Conservation (phyloP, 2,113 vertebrate species). For the Gobius niger region DNA sequence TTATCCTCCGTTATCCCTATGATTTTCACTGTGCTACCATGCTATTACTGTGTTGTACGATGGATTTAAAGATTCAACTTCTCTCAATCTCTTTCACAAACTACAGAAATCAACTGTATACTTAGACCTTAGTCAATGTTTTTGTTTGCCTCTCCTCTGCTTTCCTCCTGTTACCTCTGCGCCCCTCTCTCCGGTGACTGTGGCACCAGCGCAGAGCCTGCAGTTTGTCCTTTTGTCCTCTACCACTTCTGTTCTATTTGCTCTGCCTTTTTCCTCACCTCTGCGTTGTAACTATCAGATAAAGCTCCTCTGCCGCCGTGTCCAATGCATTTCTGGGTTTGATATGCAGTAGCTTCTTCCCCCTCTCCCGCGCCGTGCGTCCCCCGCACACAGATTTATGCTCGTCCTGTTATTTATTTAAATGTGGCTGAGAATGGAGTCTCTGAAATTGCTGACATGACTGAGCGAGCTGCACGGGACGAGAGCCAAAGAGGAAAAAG, state of each 20-base stretch:
- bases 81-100: too few species aligned
- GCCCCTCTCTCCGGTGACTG: constrained; percentile 23
- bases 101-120: too few species aligned
- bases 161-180: constrained; percentile 3
- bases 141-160: neutral
- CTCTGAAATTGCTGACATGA: constrained; percentile 43
- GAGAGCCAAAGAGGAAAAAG: constrained; percentile 10
- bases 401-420: constrained; percentile 47
- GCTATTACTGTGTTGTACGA: too few species aligned
- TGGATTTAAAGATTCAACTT: too few species aligned
- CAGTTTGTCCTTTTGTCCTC: constrained; percentile 26
- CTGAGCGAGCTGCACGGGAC: constrained; percentile 1
- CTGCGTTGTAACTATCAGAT: constrained; percentile 6
- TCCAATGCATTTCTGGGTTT: neutral
- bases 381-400: constrained; percentile 33
- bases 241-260: neutral
- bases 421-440: constrained; percentile 36
- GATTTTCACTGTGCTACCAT: too few species aligned
- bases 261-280: constrained; percentile 4
- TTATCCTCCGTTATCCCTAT: too few species aligned
- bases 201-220: constrained; percentile 19
- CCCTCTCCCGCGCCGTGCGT: neutral
- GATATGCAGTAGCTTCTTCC: constrained; percentile 20
- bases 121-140: too few species aligned
- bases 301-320: neutral